These are phyloP conservation scores for Cetonia aurata DNA, from an alignment of 2,888 invertebrate species.

Conservation along the genomic window DNA sequence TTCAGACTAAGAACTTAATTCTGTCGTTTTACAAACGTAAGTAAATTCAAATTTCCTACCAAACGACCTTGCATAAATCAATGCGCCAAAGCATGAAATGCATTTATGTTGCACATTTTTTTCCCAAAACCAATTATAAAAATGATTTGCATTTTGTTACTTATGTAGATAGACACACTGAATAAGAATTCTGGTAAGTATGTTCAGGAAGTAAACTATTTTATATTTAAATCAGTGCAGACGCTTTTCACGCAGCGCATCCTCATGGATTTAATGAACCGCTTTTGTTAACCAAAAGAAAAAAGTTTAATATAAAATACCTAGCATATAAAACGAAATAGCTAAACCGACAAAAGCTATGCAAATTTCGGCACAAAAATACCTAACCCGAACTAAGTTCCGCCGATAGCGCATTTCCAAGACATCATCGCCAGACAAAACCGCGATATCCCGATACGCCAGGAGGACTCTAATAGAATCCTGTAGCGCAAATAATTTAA, in stretches of 20 bases:
- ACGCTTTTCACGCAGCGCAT: not conserved
- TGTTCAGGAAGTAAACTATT: too few relatives aligned
- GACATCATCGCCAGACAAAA: not conserved
- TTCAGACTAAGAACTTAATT: too few relatives aligned
- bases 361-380: not conserved
- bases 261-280: not conserved
- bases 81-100: too few relatives aligned
- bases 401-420: not conserved
- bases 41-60: too few relatives aligned
- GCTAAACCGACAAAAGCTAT: not conserved
- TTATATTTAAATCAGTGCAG: not conserved
- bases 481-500: slow-evolving; percentile 1
- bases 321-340: not conserved
- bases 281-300: not conserved
- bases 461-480: not conserved
- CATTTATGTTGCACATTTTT: too few relatives aligned
- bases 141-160: too few relatives aligned
- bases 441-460: not conserved
- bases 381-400: not conserved
- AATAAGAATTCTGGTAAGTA: too few relatives aligned
- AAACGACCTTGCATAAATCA: too few relatives aligned
- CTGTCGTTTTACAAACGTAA: too few relatives aligned
- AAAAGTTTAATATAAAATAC: not conserved
- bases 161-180: too few relatives aligned
- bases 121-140: too few relatives aligned